Percentiles rank a stretch among this genome's conserved stretches.
These are phyloP conservation scores for Zosterops hypoxanthus DNA, from an alignment of 2,113 vertebrate species.

Conservation along the genomic window DNA sequence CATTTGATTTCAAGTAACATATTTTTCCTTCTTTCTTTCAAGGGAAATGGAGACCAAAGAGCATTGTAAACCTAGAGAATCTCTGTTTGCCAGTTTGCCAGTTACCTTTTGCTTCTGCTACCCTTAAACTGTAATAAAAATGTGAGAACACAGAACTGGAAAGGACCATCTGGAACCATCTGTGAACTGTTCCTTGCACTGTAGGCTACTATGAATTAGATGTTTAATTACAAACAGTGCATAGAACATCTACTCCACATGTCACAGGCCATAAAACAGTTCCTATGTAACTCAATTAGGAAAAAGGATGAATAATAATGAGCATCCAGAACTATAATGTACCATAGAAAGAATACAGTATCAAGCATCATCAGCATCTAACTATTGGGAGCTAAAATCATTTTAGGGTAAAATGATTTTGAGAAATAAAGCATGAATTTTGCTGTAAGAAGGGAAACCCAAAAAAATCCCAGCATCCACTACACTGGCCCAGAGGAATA, in stretches of 20 bases:
- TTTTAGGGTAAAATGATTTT: background rate
- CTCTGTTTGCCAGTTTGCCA: background rate
- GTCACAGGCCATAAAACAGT: constrained; percentile 41
- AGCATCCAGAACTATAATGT: background rate
- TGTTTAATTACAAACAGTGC: constrained; percentile 57
- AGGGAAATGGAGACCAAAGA: background rate
- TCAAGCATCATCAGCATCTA: background rate
- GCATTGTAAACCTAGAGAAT: background rate
- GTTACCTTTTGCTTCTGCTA: constrained; percentile 43
- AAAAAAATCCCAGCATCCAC: background rate
- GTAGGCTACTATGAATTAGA: constrained; percentile 60
- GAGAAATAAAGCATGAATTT: background rate
- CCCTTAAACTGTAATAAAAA: constrained; percentile 43
- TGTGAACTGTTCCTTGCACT: constrained; percentile 25
- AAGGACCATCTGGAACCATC: constrained; percentile 69
- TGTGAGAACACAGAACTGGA: constrained; percentile 46
- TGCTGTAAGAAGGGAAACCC: background rate
- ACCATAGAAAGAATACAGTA: background rate
- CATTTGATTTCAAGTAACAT: background rate
- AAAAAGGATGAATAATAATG: constrained; percentile 16
- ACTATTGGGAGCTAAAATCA: background rate
- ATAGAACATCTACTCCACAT: constrained; percentile 56
- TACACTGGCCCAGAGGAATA: background rate
- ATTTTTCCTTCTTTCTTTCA: background rate
- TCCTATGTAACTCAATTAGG: constrained; percentile 11